Base-by-base conservation (phyloP, 2,113 vertebrate genomes). In the Trogon surrucura region DNA sequence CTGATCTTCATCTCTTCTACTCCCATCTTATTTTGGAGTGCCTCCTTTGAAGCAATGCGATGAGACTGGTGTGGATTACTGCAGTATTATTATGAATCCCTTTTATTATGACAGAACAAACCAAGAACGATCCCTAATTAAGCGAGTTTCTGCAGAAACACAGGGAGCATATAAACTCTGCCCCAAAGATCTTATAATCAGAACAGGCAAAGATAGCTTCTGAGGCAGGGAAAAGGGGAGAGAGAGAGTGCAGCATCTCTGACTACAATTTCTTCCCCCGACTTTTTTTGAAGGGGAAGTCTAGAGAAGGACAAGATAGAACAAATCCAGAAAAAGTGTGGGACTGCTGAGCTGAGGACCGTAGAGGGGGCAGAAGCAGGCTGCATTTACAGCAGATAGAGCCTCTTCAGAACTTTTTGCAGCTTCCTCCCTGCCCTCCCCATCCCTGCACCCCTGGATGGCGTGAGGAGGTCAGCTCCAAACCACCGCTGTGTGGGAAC, bases 41-140 rank as follows among this genome's bases (percentile, higher is more conserved):
- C 27, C 47, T 84, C 83, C 93, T 94, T 92, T 91, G 92, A 97
- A 94, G 93, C 80, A 89, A 94, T 13, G 77, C 72, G 67, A 54
- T 3, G 61, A 78, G 93, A 79, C 60, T 45, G 71, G 67, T 51
- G 41, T 61, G 65, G 93, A 79, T 81, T 93, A 41, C 86, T 86
- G 77, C 53, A 84, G 64, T 80, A 47, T 79, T 86, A 90, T 72
- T 90, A 93, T 2, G 30, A 91, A 67, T 80, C 72, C 27, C 93
- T 84, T 84, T 91, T 92, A 80, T 74, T 77, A 89, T 30, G 78
- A 41, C 78, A 88, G 82, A 93, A 85, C 64, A 77, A 88, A 65
- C 56, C 85, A 78, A 66, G 64, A 94, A 60, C 1, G 32, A 77
- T 53, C 66, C 81, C 67, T 90, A 88, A 93, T 92, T 91, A 85